Evolutionary conservation across 2,888 invertebrate species (phyloP).

Genomic region (Aelia acuminata): DNA sequence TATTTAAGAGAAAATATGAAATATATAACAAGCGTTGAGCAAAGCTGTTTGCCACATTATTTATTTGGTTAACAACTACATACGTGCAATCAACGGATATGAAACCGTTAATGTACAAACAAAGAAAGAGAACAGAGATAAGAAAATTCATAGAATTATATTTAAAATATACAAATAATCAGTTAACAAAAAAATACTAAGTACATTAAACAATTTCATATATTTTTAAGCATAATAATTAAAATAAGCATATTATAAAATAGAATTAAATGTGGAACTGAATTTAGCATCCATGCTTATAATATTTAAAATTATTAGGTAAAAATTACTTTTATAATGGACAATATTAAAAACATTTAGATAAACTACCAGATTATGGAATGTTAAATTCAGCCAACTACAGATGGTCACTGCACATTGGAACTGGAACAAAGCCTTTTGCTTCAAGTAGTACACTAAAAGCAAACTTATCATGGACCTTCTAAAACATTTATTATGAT

Average conservation of each 20-base stretch:
- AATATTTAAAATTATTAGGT: conserved; percentile 8
- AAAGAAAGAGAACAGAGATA: conserved; percentile 57
- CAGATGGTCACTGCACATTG: conserved; percentile 51
- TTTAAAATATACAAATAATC: background rate
- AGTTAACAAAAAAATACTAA: conserved; percentile 20
- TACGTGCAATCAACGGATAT: conserved; percentile 58
- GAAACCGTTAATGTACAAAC: conserved; percentile 60
- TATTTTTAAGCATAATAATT: conserved; percentile 54
- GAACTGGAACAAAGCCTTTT: conserved; percentile 32
- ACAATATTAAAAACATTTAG: background rate
- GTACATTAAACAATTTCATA: conserved; percentile 54
- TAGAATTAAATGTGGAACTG: conserved; percentile 53
- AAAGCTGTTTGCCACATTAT: conserved; percentile 56
- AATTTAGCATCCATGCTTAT: conserved; percentile 58
- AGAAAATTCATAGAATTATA: conserved; percentile 51
- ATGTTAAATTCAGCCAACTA: conserved; percentile 56
- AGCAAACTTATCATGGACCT: conserved; percentile 43
- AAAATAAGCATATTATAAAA: conserved; percentile 58
- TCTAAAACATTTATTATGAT: conserved; percentile 47
- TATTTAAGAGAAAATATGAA: conserved; percentile 49
- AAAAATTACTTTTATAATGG: conserved; percentile 6
- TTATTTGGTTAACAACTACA: conserved; percentile 56
- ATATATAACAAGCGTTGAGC: conserved; percentile 55
- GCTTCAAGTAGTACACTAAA: conserved; percentile 29
- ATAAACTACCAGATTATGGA: conserved; percentile 49